phyloP scores from a whole-genome alignment of 2,113 vertebrate genomes.

The Eolophus roseicapilla region DNA sequence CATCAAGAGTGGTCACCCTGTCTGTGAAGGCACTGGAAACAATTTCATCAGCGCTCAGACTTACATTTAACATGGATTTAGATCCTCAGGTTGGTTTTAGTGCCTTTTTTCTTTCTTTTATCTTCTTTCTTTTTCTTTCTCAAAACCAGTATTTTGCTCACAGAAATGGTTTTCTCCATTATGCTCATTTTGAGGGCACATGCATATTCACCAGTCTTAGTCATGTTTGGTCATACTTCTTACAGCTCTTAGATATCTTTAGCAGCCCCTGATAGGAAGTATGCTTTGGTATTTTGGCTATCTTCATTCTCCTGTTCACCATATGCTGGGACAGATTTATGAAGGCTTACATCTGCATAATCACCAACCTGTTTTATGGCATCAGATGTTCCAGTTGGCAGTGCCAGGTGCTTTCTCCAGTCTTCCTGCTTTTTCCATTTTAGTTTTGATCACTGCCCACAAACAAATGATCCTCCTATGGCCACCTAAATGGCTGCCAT shows the following conservation, averaged over 20 bases:
- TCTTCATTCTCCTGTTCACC: not conserved
- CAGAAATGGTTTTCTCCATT: not conserved
- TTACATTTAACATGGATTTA: not conserved
- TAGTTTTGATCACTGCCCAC: slow-evolving; percentile 1
- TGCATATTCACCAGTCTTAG: not conserved
- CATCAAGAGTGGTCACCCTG: not conserved
- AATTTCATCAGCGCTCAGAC: no score
- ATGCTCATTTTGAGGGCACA: not conserved
- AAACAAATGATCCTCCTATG: not conserved
- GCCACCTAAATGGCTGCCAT: not conserved
- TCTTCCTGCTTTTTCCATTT: not conserved
- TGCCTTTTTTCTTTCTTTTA: not conserved
- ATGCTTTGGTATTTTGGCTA: not conserved
- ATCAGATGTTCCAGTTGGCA: slow-evolving; percentile 35
- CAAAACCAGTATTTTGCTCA: not conserved
- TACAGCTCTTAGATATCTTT: not conserved
- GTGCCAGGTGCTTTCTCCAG: slow-evolving; percentile 9
- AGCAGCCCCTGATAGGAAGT: not conserved
- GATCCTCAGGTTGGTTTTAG: not conserved
- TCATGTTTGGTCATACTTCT: not conserved
- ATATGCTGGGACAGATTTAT: slow-evolving; percentile 30
- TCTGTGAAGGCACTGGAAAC: not conserved
- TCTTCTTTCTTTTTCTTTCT: no score
- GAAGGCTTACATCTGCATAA: slow-evolving; percentile 19
- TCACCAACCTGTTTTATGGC: slow-evolving; percentile 31